Conservation (phyloP, 2,797 vertebrate genomes). For the Hoplostethus atlanticus region DNA sequence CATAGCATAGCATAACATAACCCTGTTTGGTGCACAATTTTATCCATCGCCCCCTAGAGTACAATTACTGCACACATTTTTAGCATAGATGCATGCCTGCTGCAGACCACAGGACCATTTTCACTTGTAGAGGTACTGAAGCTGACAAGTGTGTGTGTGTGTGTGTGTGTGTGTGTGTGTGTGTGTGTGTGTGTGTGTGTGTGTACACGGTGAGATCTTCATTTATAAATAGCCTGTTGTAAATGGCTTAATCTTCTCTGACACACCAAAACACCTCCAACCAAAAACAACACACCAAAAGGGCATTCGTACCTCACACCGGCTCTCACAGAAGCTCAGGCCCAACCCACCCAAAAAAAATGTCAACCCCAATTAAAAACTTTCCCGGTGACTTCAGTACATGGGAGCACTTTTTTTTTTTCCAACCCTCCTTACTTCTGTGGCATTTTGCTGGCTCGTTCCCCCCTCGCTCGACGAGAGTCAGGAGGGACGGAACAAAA, state of each 20-base stretch:
- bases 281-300: slow-evolving; percentile 49
- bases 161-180: slow-evolving; percentile 25
- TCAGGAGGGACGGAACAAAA: slow-evolving; percentile 36
- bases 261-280: background rate
- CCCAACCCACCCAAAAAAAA: slow-evolving; percentile 26
- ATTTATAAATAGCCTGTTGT: slow-evolving; percentile 56
- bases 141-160: slow-evolving; percentile 39
- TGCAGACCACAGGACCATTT: slow-evolving; percentile 62
- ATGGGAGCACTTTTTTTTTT: slow-evolving; percentile 30
- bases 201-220: slow-evolving; percentile 29
- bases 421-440: slow-evolving; percentile 31
- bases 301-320: slow-evolving; percentile 40
- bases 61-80: background rate
- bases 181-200: slow-evolving; percentile 23
- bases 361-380: slow-evolving; percentile 74
- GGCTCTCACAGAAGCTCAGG: slow-evolving; percentile 25
- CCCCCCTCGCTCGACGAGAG: slow-evolving; percentile 41
- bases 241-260: slow-evolving; percentile 63
- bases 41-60: no score
- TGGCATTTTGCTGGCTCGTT: slow-evolving; percentile 37
- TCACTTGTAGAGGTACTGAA: slow-evolving; percentile 73
- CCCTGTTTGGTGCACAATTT: no score
- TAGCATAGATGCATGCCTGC: slow-evolving; percentile 21
- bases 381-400: slow-evolving; percentile 48
- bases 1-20: no score